Evolutionary conservation across 2,113 vertebrate genomes (phyloP).

Genomic region (Brachyhypopomus gauderio): DNA sequence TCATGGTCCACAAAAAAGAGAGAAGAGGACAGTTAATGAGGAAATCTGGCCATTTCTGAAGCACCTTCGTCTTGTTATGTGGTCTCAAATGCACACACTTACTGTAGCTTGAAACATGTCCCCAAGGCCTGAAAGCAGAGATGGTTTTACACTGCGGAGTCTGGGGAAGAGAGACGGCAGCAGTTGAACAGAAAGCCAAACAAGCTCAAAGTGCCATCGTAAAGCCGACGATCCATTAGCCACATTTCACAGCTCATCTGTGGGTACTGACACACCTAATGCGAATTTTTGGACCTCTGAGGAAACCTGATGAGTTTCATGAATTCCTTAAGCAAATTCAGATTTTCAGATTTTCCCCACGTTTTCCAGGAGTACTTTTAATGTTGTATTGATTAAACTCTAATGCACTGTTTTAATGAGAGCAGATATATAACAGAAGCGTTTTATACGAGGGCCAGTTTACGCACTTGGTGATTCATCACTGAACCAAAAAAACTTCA

Average conservation of each 20-base stretch:
- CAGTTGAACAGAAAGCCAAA: slow-evolving; percentile 29
- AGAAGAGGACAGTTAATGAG: slow-evolving; percentile 44
- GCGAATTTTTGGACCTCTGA: background rate
- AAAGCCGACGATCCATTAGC: background rate
- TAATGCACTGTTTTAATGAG: slow-evolving; percentile 26
- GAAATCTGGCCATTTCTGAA: slow-evolving; percentile 43
- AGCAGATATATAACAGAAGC: background rate
- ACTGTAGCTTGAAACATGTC: slow-evolving; percentile 43
- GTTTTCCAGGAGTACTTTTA: slow-evolving; percentile 34
- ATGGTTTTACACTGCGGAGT: slow-evolving; percentile 5
- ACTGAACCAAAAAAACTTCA: background rate
- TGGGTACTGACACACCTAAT: background rate
- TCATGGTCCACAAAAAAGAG: slow-evolving; percentile 23
- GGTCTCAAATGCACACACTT: slow-evolving; percentile 44
- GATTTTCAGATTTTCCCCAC: background rate
- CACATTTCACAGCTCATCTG: background rate
- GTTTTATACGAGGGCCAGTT: slow-evolving; percentile 23
- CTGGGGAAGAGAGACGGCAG: slow-evolving; percentile 24
- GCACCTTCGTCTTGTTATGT: slow-evolving; percentile 40
- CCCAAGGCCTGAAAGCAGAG: slow-evolving; percentile 9
- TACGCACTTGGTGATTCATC: background rate
- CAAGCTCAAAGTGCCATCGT: background rate
- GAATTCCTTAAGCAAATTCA: background rate
- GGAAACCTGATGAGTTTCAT: background rate
- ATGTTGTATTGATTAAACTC: slow-evolving; percentile 35